Base-by-base conservation (phyloP, 2,113 vertebrate species). In the Sinocyclocheilus rhinocerous region DNA sequence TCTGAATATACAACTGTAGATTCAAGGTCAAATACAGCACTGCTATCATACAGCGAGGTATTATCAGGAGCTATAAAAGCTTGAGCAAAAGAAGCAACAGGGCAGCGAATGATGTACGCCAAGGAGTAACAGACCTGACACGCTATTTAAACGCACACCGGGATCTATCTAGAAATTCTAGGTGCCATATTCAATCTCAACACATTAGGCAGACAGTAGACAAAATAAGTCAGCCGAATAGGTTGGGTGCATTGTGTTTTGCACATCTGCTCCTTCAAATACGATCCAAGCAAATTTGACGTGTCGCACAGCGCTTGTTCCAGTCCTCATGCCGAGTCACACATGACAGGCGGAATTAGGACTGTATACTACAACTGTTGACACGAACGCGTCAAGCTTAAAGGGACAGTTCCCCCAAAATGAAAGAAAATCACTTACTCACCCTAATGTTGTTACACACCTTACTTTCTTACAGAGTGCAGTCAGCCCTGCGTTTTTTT, bases 261-360 rank as follows among this genome's bases (percentile, higher is more conserved):
- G 63, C 81, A 83, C 81, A 72, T 83, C 67, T 83, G 81, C 45
- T 83, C 65, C 81, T 72, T 83, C 81, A 83, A 72, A 83, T 83
- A 55, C 18, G 81, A 52, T 83, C 29, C 48, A 1, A 15, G 81
- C 81, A 70, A 72, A 57, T 83, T 83, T 72, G 81, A 83, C 81
- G 10, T 83, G 81, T 83, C 81, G 65, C 81, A 83, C 65, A 72
- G 81, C 81, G 18, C 81, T 83, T 83, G 81, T 83, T 72, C 67
- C 39, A 83, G 65, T 83, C 67, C 15, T 20, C 29, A 72, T 57
- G 65, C 50, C 81, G 48, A 72, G 81, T 72, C 81, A 83, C 81
- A 83, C 81, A 72, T 83, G 81, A 70, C 81, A 83, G 81, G 48
- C 72, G 67, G 67, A 39, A 83, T 83, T 72, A 83, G 20, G 48